Evolutionary conservation across 2,888 invertebrate genomes (phyloP).

Genomic region (Epinotia demarniana): DNA sequence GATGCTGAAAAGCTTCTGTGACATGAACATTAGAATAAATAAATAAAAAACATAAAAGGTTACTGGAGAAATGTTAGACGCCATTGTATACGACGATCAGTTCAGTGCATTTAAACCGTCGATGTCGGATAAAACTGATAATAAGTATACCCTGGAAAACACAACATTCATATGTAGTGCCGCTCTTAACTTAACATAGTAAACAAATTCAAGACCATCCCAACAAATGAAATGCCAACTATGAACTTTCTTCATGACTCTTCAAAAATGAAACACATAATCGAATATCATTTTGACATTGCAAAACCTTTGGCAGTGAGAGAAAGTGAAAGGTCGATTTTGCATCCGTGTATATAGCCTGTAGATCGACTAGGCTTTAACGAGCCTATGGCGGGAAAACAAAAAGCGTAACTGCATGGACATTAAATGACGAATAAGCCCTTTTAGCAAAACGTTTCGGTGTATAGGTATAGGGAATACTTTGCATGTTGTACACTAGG

Average conservation of each 20-base stretch:
- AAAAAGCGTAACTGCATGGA: background rate
- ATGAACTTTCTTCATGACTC: slow-evolving; percentile 27
- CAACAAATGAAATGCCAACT: background rate
- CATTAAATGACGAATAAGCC: background rate
- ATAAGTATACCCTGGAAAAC: too few relatives aligned
- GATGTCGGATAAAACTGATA: too few relatives aligned
- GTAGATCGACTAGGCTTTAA: slow-evolving; percentile 17
- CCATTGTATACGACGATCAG: too few relatives aligned
- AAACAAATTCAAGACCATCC: too few relatives aligned
- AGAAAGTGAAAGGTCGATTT: slow-evolving; percentile 77
- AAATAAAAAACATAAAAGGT: too few relatives aligned
- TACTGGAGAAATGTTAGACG: too few relatives aligned
- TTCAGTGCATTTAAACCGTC: too few relatives aligned
- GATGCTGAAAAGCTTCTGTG: too few relatives aligned
- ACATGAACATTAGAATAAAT: too few relatives aligned
- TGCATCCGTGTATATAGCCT: slow-evolving; percentile 48
- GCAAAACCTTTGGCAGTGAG: slow-evolving; percentile 53
- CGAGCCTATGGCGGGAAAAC: background rate
- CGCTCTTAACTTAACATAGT: too few relatives aligned
- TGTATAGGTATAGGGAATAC: background rate
- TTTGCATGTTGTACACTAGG: background rate
- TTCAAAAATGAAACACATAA: slow-evolving; percentile 8
- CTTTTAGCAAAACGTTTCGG: background rate
- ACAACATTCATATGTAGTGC: too few relatives aligned
- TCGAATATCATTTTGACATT: slow-evolving; percentile 49